Conservation (phyloP, 2,113 vertebrate species). For the Gadus macrocephalus region DNA sequence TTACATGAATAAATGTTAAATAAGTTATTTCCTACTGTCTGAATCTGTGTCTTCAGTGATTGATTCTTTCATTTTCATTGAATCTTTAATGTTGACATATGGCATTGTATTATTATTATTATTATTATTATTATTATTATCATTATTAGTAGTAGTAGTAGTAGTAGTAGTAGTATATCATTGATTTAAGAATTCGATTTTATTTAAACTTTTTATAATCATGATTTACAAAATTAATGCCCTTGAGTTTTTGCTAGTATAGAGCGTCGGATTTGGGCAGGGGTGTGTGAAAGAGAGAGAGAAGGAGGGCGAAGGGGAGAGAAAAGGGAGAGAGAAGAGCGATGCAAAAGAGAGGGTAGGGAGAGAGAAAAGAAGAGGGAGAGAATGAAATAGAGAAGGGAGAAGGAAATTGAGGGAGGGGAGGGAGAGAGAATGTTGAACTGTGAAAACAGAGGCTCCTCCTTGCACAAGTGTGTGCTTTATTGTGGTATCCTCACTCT, state of each 20-base stretch:
- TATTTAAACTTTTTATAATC: too few species aligned
- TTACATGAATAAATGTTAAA: too few species aligned
- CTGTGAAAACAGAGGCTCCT: not conserved
- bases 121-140: too few species aligned
- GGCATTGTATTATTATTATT: too few species aligned
- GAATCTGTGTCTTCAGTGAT: too few species aligned
- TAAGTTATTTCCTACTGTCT: too few species aligned
- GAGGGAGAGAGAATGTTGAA: not conserved
- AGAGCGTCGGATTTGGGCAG: not conserved
- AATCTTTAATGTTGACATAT: too few species aligned
- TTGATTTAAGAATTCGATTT: too few species aligned
- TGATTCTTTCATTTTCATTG: too few species aligned
- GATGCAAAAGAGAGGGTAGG: not conserved
- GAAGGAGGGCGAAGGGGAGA: not conserved
- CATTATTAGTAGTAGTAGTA: too few species aligned
- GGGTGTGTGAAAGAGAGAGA: not conserved
- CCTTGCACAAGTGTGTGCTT: not conserved
- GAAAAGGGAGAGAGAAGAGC: conserved; percentile 1
- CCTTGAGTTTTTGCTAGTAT: conserved; percentile 29
- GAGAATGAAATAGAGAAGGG: conserved; percentile 1
- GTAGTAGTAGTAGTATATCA: too few species aligned
- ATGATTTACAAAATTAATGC: not conserved
- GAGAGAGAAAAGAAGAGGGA: not conserved
- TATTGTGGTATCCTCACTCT: not conserved
- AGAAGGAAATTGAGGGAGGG: not conserved